Base-by-base conservation (phyloP, 2,113 vertebrate species). In the Arenaria interpres region DNA sequence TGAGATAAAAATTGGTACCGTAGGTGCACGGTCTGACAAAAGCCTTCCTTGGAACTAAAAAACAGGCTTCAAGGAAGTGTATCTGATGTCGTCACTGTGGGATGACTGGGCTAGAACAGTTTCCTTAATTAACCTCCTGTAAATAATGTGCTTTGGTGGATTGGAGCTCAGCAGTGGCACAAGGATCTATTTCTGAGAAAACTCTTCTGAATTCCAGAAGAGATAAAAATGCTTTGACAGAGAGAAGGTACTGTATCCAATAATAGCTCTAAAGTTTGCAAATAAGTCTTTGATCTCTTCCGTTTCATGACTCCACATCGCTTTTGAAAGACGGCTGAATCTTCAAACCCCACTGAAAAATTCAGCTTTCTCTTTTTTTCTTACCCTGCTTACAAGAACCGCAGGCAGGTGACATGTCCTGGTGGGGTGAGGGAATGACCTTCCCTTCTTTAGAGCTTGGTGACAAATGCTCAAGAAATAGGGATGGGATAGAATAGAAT, bases 231-330 rank as follows among this genome's bases (percentile, higher is more conserved):
- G 67, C 62, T 91, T 94, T 91, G 73, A 56, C 53, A 57, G 62
- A 13, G 50, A 78, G 53, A 78, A 92, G 57, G 41, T n/a, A 25
- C 69, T 50, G 53, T 48, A 91, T 92, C 84, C 80, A 91, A 22
- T 74, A 92, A 93, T 93, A 95, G 89, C 75, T 89, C 81, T 64
- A 11, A 84, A 90, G 89, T 88, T 95, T 4, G 0, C 85, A 88
- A 33, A 33, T 45, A 54, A 77, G 60, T 56, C 89, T 96, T 95
- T 85, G 92, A 96, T 97, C 90, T 94, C 69, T 33, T 80, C 63
- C 73, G 66, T 89, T 92, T 67, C 73, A 8, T 95, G 81, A 76
- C 82, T 95, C 57, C 35, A 16, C 35, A 6, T 20, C 9, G 4
- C 62, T 84, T 74, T 66, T 81, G 89, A 95, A 91, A 89, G 74